Evolutionary conservation across 2,888 invertebrate genomes (phyloP).

Genomic region (Xestia sexstrigata): DNA sequence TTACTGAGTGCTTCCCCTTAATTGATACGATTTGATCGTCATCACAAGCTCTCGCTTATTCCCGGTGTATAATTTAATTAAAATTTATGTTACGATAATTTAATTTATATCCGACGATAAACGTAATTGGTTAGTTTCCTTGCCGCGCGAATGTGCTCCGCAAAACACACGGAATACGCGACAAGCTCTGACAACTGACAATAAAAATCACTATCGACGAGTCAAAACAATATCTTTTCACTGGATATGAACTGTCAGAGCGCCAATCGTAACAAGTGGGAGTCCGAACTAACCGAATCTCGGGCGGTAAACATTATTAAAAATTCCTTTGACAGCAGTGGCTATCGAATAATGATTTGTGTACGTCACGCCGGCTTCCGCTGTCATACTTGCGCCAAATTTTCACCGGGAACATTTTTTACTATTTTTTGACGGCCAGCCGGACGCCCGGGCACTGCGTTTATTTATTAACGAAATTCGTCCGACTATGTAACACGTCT

Average conservation of each 20-base stretch:
- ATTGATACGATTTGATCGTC: slow-evolving; percentile 88
- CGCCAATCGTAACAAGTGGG: slow-evolving; percentile 76
- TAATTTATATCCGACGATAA: slow-evolving; percentile 71
- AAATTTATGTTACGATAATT: slow-evolving; percentile 76
- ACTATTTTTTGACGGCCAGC: slow-evolving; percentile 83
- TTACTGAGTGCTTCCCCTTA: slow-evolving; percentile 84
- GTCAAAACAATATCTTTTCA: slow-evolving; percentile 73
- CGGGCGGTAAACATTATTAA: slow-evolving; percentile 85
- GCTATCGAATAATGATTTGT: slow-evolving; percentile 88
- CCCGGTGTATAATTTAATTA: slow-evolving; percentile 79
- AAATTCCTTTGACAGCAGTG: slow-evolving; percentile 88
- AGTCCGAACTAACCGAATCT: slow-evolving; percentile 80
- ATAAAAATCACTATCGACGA: slow-evolving; percentile 69
- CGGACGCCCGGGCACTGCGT: slow-evolving; percentile 85
- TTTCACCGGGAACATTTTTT: slow-evolving; percentile 83
- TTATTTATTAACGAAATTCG: slow-evolving; percentile 91
- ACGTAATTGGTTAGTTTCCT: slow-evolving; percentile 66
- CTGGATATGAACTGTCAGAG: slow-evolving; percentile 69
- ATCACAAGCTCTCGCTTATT: slow-evolving; percentile 80
- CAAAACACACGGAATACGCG: slow-evolving; percentile 72
- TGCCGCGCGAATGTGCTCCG: slow-evolving; percentile 32
- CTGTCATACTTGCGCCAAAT: slow-evolving; percentile 89
- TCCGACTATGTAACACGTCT: slow-evolving; percentile 84
- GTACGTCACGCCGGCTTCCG: slow-evolving; percentile 82
- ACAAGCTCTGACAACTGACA: slow-evolving; percentile 77